Conservation (phyloP, 2,797 vertebrate species). For the Falco berigora region DNA sequence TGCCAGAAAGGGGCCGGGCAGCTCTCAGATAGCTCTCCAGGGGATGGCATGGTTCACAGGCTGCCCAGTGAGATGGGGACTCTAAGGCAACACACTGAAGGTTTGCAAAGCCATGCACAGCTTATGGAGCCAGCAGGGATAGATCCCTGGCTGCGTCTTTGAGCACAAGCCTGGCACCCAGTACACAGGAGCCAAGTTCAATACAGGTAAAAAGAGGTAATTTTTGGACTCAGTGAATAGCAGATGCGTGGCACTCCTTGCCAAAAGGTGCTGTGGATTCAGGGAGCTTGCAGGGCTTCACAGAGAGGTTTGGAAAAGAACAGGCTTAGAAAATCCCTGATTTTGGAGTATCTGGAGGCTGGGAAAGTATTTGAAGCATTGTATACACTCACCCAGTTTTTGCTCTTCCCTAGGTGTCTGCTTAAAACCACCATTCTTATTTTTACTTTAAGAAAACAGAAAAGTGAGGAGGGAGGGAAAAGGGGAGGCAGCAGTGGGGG, state of each 20-base stretch:
- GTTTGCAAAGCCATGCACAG: background rate
- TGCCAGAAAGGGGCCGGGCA: background rate
- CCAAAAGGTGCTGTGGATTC: background rate
- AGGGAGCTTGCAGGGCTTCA: background rate
- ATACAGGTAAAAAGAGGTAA: background rate
- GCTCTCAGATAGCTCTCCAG: background rate
- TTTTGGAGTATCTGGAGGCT: background rate
- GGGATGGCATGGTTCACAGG: fast-evolving
- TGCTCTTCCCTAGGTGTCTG: background rate
- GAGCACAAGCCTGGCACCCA: background rate
- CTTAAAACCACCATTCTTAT: background rate
- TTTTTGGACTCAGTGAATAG: background rate
- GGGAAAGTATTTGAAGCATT: background rate
- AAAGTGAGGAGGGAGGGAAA: background rate
- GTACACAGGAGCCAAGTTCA: background rate
- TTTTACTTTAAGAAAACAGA: background rate
- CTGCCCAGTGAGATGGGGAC: background rate
- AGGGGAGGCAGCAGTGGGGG: background rate
- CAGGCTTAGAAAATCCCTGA: background rate
- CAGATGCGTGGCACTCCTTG: background rate
- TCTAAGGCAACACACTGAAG: background rate
- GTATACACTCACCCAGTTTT: background rate
- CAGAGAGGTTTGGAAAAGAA: background rate
- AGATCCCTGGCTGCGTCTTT: background rate
- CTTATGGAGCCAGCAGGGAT: background rate